Percentiles rank a stretch among this genome's conserved stretches.
Conservation (phyloP, 2,113 vertebrate species). For the Cisticola juncidis region DNA sequence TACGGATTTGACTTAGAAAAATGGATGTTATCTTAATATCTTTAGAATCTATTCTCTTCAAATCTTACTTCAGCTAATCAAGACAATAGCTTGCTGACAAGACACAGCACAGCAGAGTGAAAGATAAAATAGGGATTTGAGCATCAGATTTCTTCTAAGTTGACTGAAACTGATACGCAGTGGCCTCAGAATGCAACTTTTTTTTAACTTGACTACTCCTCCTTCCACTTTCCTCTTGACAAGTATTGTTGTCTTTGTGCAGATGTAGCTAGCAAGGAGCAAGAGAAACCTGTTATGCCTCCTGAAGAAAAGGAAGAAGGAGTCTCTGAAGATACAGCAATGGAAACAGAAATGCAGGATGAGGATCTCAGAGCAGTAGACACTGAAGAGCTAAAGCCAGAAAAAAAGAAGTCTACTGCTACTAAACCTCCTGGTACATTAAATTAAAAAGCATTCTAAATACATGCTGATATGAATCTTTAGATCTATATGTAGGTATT, state of each 20-base stretch:
- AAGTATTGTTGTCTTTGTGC: background rate
- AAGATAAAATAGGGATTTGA: background rate
- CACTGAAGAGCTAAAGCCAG: constrained; percentile 83
- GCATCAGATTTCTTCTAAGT: background rate
- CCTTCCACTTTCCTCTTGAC: background rate
- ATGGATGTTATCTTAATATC: background rate
- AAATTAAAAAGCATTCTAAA: constrained; percentile 34
- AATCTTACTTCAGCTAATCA: background rate
- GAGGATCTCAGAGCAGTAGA: constrained; percentile 79
- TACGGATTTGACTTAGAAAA: background rate
- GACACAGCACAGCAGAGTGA: background rate
- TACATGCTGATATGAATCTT: background rate
- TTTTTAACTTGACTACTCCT: background rate
- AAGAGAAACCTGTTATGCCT: constrained; percentile 78
- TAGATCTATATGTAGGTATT: background rate
- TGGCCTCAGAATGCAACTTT: background rate
- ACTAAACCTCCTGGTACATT: constrained; percentile 62
- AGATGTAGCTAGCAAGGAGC: constrained; percentile 92
- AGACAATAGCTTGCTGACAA: background rate
- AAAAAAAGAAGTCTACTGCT: constrained; percentile 71
- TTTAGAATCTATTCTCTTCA: background rate
- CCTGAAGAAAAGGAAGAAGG: constrained; percentile 72
- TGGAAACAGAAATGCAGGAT: constrained; percentile 79
- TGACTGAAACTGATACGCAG: background rate
- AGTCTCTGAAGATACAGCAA: constrained; percentile 68